Evolutionary conservation across 1,140 invertebrate species (phyloP).

Genomic region (Calliphora vicina): DNA sequence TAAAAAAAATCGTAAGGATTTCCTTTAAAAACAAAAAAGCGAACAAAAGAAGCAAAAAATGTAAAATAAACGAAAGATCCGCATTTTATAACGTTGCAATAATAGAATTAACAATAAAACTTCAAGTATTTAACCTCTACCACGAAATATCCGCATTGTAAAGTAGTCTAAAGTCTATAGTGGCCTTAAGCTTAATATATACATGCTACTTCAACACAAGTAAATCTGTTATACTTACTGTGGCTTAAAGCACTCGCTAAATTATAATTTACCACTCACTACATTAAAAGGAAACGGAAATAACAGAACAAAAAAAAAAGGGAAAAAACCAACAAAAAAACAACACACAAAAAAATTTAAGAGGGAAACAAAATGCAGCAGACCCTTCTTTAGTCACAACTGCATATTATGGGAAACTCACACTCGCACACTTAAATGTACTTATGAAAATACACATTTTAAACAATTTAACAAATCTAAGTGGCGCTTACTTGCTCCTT

Average conservation of each 20-base stretch:
- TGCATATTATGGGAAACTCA: background rate
- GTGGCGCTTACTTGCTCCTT: background rate
- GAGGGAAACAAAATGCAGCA: background rate
- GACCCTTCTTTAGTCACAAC: background rate
- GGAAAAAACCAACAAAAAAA: background rate
- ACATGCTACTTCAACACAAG: background rate
- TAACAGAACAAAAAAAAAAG: background rate
- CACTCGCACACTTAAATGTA: background rate
- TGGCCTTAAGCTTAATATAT: background rate
- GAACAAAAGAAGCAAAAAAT: background rate
- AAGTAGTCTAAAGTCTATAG: background rate
- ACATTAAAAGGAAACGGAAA: slow-evolving; percentile 1
- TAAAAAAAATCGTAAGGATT: background rate
- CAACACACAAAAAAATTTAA: background rate
- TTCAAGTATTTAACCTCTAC: slow-evolving; percentile 16
- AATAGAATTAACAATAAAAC: slow-evolving; percentile 11
- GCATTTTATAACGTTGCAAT: slow-evolving; percentile 4
- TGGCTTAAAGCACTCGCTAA: slow-evolving; percentile 12
- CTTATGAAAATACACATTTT: background rate
- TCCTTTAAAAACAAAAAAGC: background rate
- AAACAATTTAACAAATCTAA: background rate
- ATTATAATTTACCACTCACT: slow-evolving; percentile 3
- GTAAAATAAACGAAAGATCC: background rate
- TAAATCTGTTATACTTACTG: slow-evolving; percentile 11
- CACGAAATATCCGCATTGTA: slow-evolving; percentile 9